Percentiles rank a stretch among this genome's conserved stretches.
These are phyloP conservation scores for Epirrita christyi DNA, from an alignment of 2,888 invertebrate genomes.

Conservation along the genomic window DNA sequence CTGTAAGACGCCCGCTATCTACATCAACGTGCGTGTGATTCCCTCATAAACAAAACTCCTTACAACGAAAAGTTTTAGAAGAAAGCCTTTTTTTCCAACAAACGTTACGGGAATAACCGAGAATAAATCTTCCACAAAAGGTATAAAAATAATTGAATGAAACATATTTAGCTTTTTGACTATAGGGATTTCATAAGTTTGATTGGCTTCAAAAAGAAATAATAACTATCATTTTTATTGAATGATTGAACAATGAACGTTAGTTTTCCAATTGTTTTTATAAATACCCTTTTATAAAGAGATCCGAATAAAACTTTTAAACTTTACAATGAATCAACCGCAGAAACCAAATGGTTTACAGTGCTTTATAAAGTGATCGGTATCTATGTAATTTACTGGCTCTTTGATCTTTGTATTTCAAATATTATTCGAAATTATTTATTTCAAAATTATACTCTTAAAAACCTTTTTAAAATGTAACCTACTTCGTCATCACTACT, in stretches of 20 bases:
- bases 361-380: background rate
- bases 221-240: background rate
- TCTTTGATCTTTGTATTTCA: background rate
- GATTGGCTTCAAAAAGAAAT: background rate
- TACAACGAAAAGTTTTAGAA: constrained; percentile 7
- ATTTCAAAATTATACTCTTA: too few relatives aligned
- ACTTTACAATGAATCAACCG: constrained; percentile 13
- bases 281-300: background rate
- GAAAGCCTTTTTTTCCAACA: constrained; percentile 2
- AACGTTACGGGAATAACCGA: constrained; percentile 1
- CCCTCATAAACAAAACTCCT: constrained; percentile 20
- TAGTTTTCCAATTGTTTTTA: background rate
- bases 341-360: constrained; percentile 2
- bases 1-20: constrained; percentile 15
- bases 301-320: constrained; percentile 3
- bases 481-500: too few relatives aligned
- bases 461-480: too few relatives aligned
- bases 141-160: too few relatives aligned
- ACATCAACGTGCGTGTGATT: constrained; percentile 23
- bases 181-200: too few relatives aligned
- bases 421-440: background rate
- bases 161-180: too few relatives aligned
- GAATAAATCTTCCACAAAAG: background rate
- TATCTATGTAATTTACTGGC: background rate
- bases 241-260: background rate